phyloP scores from a whole-genome alignment of 92 coral and sea anemone species.

The Diadumene lineata region DNA sequence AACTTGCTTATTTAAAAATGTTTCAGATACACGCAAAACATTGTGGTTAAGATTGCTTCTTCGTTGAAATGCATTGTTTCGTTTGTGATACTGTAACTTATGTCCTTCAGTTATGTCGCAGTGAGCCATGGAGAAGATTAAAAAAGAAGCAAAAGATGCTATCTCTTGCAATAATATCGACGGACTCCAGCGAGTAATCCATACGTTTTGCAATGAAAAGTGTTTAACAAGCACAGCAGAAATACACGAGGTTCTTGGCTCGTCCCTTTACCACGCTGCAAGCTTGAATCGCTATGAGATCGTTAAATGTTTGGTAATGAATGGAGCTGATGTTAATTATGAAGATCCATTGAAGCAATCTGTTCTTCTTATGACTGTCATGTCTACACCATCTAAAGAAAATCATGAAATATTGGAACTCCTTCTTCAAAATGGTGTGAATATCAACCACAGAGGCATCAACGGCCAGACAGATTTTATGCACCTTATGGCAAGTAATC shows the following conservation, averaged over 20 bases:
- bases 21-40: too few species aligned
- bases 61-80: too few species aligned
- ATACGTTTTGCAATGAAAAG: slow-evolving; percentile 16
- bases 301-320: slow-evolving; percentile 17
- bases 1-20: too few species aligned
- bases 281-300: slow-evolving; percentile 28
- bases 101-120: background rate
- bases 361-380: slow-evolving; percentile 14
- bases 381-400: slow-evolving; percentile 18
- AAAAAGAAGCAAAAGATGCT: slow-evolving; percentile 19
- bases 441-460: slow-evolving; percentile 23
- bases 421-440: slow-evolving; percentile 35
- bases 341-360: slow-evolving; percentile 40
- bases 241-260: slow-evolving; percentile 8
- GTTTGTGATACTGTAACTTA: too few species aligned
- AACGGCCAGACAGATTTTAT: slow-evolving; percentile 38
- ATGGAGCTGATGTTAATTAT: slow-evolving; percentile 46
- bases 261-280: slow-evolving; percentile 28
- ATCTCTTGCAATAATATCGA: slow-evolving; percentile 16
- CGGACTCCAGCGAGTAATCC: slow-evolving; percentile 7
- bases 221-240: slow-evolving; percentile 20
- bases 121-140: slow-evolving; percentile 24
- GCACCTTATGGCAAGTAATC: slow-evolving; percentile 18
- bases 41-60: too few species aligned
- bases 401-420: slow-evolving; percentile 27